These are phyloP conservation scores for Drosophila greeni DNA, from an alignment of 2,888 invertebrate genomes.

Conservation along the genomic window DNA sequence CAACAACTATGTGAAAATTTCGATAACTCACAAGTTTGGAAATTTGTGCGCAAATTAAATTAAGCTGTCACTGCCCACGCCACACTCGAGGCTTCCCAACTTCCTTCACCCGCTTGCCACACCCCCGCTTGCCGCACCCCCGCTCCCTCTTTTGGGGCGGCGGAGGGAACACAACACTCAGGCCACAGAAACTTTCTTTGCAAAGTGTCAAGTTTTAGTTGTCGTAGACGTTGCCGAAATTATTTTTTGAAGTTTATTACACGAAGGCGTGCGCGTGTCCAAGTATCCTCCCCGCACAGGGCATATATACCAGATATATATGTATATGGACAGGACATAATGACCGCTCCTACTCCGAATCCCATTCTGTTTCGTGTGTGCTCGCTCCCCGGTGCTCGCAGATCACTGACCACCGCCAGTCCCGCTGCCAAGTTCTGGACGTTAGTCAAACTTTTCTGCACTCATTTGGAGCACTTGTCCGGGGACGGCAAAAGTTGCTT, in stretches of 20 bases:
- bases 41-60: conserved; percentile 71
- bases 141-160: conserved; percentile 4
- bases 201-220: conserved; percentile 74
- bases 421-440: conserved; percentile 26
- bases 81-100: conserved; percentile 18
- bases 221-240: conserved; percentile 66
- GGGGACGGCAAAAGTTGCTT: conserved; percentile 53
- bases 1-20: conserved; percentile 48
- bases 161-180: conserved; percentile 59
- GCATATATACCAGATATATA: conserved; percentile 5
- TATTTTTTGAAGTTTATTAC: conserved; percentile 71
- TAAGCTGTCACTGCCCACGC: conserved; percentile 61
- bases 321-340: conserved; percentile 7
- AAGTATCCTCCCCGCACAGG: conserved; percentile 33
- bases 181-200: conserved; percentile 68
- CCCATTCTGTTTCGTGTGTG: conserved; percentile 27
- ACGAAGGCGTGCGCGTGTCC: conserved; percentile 46
- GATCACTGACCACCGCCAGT: conserved; percentile 51
- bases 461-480: conserved; percentile 57
- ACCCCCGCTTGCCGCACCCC: background rate
- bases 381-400: conserved; percentile 27
- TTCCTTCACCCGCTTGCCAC: background rate
- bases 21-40: conserved; percentile 61
- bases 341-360: conserved; percentile 18
- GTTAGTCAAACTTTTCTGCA: conserved; percentile 45